Evolutionary conservation across 2,888 invertebrate species (phyloP).

Genomic region (Trichogramma dendrolimi): DNA sequence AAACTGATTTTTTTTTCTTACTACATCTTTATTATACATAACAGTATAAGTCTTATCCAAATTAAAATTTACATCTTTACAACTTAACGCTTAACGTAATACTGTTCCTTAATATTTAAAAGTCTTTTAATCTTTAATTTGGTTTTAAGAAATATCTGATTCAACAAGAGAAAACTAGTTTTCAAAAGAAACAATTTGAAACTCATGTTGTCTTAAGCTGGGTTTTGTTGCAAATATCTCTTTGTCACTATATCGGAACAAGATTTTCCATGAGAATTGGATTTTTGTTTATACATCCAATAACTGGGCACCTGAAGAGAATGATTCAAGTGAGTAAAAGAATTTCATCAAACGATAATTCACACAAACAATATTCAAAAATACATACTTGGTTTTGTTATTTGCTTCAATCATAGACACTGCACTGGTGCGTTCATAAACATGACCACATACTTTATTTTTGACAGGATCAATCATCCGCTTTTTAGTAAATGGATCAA

Average conservation of each 20-base stretch:
- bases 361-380: neutral
- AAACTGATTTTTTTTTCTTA: too few species aligned
- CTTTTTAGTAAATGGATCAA: slow-evolving; percentile 47
- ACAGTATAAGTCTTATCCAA: too few species aligned
- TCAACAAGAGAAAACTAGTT: too few species aligned
- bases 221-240: slow-evolving; percentile 39
- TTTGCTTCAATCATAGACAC: slow-evolving; percentile 37
- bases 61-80: too few species aligned
- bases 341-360: neutral
- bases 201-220: slow-evolving; percentile 4
- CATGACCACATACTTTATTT: slow-evolving; percentile 44
- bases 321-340: neutral
- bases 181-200: too few species aligned
- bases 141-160: too few species aligned
- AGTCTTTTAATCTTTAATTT: too few species aligned
- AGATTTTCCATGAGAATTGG: slow-evolving; percentile 35
- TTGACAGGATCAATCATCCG: slow-evolving; percentile 45
- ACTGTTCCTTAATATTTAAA: too few species aligned
- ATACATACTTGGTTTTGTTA: slow-evolving; percentile 38
- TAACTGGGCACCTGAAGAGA: slow-evolving; percentile 43
- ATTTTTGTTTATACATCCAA: slow-evolving; percentile 41
- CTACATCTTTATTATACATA: too few species aligned
- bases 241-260: slow-evolving; percentile 38
- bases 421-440: slow-evolving; percentile 43
- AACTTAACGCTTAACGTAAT: too few species aligned